Conservation (phyloP, 2,113 vertebrate species). For the Aix galericulata region DNA sequence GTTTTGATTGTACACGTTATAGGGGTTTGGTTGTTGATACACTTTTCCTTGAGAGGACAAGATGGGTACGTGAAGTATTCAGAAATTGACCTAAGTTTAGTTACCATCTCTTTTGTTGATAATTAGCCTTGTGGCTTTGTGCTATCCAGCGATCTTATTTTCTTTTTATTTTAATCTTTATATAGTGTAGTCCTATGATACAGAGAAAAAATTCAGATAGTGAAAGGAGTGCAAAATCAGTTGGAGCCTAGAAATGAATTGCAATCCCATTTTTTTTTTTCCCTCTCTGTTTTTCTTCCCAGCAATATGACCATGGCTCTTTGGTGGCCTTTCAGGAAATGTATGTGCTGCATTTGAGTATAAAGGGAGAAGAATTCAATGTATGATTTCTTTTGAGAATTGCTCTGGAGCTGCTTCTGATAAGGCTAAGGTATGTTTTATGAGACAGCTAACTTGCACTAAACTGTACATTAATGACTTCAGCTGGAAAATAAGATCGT, state of each 20-base stretch:
- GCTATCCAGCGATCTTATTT: neutral
- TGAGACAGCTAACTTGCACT: neutral
- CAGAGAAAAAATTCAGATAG: rapidly evolving
- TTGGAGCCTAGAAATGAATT: neutral
- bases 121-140: neutral
- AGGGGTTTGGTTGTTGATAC: neutral
- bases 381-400: neutral
- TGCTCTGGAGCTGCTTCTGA: neutral
- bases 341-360: rapidly evolving
- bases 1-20: neutral
- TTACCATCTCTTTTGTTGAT: neutral
- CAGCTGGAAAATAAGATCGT: neutral
- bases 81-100: neutral
- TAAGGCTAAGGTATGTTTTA: neutral
- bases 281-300: neutral
- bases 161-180: neutral
- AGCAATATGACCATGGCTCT: rapidly evolving
- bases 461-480: neutral
- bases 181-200: neutral
- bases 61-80: neutral
- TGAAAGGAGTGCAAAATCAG: neutral
- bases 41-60: neutral
- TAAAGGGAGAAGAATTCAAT: neutral
- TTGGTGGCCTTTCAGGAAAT: neutral
- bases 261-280: neutral